Conservation (phyloP, 2,888 invertebrate species). For the Trachelus iudaicus region DNA sequence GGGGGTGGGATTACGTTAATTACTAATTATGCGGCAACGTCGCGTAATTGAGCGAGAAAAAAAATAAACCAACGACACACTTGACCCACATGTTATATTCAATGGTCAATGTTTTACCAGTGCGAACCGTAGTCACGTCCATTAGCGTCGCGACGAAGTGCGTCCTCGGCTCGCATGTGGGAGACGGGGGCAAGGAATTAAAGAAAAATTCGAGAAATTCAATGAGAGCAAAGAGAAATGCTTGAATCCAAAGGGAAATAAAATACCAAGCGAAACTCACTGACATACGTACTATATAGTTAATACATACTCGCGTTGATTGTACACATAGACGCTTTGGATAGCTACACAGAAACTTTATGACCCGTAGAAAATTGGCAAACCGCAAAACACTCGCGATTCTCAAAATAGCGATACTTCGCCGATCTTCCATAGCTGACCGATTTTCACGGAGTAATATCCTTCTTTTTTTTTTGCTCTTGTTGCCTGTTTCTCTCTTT, state of each 20-base stretch:
- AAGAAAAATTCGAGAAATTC: background rate
- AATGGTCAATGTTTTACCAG: background rate
- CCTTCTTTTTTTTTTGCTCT: background rate
- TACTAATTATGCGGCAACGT: slow-evolving; percentile 20
- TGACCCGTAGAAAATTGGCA: background rate
- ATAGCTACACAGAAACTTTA: background rate
- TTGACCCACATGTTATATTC: background rate
- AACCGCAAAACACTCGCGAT: background rate
- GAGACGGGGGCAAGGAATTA: background rate
- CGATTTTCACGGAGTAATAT: background rate
- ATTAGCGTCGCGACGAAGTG: background rate
- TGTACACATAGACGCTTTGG: background rate
- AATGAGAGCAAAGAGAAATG: background rate
- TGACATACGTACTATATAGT: background rate
- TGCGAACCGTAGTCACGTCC: background rate
- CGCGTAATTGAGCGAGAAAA: slow-evolving; percentile 5
- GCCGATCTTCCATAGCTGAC: background rate
- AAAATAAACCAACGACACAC: background rate
- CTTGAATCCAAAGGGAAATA: background rate
- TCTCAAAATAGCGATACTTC: background rate
- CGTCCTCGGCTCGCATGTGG: background rate
- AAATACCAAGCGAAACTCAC: background rate
- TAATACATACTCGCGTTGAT: background rate
- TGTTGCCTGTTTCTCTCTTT: background rate
- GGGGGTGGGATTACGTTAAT: slow-evolving; percentile 19